phyloP scores from a whole-genome alignment of 2,888 invertebrate species.

The Romanomermis culicivorax region DNA sequence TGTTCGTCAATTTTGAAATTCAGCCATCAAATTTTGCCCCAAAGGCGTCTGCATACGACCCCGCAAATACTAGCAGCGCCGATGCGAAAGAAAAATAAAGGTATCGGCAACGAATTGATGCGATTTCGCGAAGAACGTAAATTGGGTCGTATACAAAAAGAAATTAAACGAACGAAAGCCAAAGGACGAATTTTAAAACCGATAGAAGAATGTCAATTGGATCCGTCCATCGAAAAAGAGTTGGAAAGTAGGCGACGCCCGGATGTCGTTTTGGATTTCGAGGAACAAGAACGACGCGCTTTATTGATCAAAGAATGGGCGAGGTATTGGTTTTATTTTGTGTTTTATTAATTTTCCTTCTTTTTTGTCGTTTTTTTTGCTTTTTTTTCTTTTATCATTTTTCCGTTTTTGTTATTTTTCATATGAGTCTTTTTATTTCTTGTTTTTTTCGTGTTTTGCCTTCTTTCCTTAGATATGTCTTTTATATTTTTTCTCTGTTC shows the following conservation, averaged over 20 bases:
- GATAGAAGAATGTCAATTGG: neutral
- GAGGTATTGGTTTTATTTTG: too few relatives aligned
- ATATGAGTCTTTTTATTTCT: too few relatives aligned
- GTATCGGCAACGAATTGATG: neutral
- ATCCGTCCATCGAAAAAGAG: neutral
- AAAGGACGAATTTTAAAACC: neutral
- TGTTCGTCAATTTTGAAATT: too few relatives aligned
- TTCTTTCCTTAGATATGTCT: too few relatives aligned
- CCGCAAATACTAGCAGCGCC: neutral
- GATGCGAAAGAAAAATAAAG: neutral
- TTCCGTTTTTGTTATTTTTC: too few relatives aligned
- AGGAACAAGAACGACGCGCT: neutral
- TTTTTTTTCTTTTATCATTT: too few relatives aligned
- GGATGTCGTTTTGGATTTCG: neutral
- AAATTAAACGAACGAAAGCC: neutral
- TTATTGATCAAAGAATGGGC: neutral
- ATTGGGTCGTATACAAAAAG: neutral
- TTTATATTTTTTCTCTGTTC: too few relatives aligned
- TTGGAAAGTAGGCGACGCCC: neutral
- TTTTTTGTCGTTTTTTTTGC: too few relatives aligned
- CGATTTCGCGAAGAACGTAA: neutral
- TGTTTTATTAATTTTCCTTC: too few relatives aligned
- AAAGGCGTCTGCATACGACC: too few relatives aligned
- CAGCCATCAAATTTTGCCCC: too few relatives aligned
- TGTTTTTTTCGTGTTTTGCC: too few relatives aligned